phyloP scores from a whole-genome alignment of 2,888 invertebrate species.

The Erpobdella octoculata region DNA sequence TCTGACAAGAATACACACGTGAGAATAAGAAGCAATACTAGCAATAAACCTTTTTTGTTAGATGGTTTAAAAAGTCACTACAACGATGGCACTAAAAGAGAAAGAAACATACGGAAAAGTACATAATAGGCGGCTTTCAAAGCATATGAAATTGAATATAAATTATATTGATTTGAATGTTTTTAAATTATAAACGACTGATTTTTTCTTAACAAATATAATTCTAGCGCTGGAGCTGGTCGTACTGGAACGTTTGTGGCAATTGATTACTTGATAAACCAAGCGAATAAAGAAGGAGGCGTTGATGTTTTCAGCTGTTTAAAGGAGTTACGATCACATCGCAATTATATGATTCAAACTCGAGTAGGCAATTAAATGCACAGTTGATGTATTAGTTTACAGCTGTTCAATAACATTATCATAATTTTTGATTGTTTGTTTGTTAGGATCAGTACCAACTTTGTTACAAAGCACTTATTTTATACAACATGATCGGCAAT shows the following conservation, averaged over 20 bases:
- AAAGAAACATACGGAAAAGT: no score
- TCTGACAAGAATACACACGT: no score
- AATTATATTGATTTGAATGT: neutral
- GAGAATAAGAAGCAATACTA: no score
- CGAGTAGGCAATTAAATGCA: neutral
- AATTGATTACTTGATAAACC: conserved; percentile 14
- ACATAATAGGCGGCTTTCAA: no score
- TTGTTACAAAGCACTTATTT: neutral
- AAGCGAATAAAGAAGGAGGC: conserved; percentile 6
- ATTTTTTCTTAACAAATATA: neutral
- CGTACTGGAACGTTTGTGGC: conserved; percentile 27
- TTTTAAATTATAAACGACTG: neutral
- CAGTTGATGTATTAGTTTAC: no score
- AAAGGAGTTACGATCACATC: conserved; percentile 1
- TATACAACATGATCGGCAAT: neutral
- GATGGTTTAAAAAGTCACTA: no score
- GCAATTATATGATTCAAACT: conserved; percentile 24
- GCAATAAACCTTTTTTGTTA: no score
- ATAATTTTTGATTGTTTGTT: neutral
- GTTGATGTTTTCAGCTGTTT: conserved; percentile 24
- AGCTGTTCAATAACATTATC: neutral
- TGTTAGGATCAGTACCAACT: neutral
- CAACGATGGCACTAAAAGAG: no score
- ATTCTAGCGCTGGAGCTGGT: conserved; percentile 28
- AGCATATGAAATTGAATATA: neutral